phyloP scores from a whole-genome alignment of 2,797 vertebrate species.

The Pyrocephalus nanus region DNA sequence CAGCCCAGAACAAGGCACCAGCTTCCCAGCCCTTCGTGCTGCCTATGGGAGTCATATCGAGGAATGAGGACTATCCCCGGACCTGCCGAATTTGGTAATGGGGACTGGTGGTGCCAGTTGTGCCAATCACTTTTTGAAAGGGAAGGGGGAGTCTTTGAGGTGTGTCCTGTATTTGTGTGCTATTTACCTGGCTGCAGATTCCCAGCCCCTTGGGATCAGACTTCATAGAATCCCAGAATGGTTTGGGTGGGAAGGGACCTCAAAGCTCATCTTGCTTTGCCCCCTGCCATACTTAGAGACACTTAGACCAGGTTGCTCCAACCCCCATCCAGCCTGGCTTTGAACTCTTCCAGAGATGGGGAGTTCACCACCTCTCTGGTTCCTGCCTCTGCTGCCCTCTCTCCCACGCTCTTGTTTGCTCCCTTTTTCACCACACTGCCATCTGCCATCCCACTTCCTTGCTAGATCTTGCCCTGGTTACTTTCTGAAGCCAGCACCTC shows the following conservation, averaged over 20 bases:
- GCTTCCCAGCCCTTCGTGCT: constrained; percentile 85
- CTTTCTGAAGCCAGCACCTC: not conserved
- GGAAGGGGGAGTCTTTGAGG: not conserved
- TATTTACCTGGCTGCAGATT: not conserved
- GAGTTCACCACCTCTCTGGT: not conserved
- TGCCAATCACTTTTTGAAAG: not conserved
- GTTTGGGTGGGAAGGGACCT: not conserved
- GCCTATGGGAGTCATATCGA: constrained; percentile 90
- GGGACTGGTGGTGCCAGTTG: rapidly evolving
- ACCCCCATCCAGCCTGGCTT: rapidly evolving
- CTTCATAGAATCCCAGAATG: not conserved
- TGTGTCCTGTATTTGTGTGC: not conserved
- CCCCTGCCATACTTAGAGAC: not conserved
- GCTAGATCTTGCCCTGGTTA: not conserved
- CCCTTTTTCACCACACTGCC: not conserved
- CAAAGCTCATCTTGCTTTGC: not conserved
- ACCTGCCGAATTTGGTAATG: constrained; percentile 90
- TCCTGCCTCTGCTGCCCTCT: not conserved
- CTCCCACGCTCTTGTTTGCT: not conserved
- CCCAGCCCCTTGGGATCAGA: not conserved
- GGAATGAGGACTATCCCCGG: constrained; percentile 94
- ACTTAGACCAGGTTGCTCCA: not conserved
- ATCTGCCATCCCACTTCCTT: not conserved
- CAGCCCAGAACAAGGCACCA: constrained; percentile 34
- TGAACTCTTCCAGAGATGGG: not conserved